A percentile compares a stretch with the other conserved stretches of the same genome.
Conservation (phyloP, 2,797 vertebrate genomes). For the Hipposideros larvatus region DNA sequence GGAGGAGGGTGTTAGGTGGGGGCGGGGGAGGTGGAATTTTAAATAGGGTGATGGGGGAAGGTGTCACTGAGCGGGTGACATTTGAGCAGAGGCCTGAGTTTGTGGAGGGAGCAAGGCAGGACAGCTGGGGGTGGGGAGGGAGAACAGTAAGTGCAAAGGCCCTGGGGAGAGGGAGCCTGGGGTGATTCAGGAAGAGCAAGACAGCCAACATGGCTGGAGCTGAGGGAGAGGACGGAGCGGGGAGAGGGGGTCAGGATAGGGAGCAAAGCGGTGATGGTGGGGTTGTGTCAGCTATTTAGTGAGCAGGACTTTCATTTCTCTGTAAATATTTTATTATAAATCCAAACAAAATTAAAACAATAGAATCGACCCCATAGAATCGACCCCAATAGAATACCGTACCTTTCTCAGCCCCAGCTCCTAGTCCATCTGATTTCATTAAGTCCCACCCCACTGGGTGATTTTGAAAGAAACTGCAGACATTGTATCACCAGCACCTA, state of each 20-base stretch:
- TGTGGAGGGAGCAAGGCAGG: not conserved
- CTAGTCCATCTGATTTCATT: accelerated
- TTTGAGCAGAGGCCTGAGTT: not conserved
- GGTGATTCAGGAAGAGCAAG: accelerated
- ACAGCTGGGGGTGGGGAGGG: not conserved
- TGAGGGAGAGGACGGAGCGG: not conserved
- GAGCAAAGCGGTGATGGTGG: no score
- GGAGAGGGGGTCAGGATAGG: not conserved
- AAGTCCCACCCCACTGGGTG: no score
- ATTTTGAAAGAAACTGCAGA: not conserved
- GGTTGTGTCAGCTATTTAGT: not conserved
- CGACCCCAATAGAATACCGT: not conserved
- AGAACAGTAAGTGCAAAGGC: not conserved
- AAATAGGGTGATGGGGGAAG: not conserved
- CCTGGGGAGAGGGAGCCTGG: not conserved
- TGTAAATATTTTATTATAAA: not conserved
- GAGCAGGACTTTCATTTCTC: not conserved
- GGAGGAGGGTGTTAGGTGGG: not conserved
- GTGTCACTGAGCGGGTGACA: not conserved
- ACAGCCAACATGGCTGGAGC: not conserved
- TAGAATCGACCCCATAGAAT: not conserved
- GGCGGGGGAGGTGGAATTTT: not conserved
- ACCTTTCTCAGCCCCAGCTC: not conserved
- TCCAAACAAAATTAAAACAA: no score
- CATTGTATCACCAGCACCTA: not conserved